These are phyloP conservation scores for Cynopterus sphinx DNA, from an alignment of 2,797 vertebrate genomes.

Conservation along the genomic window DNA sequence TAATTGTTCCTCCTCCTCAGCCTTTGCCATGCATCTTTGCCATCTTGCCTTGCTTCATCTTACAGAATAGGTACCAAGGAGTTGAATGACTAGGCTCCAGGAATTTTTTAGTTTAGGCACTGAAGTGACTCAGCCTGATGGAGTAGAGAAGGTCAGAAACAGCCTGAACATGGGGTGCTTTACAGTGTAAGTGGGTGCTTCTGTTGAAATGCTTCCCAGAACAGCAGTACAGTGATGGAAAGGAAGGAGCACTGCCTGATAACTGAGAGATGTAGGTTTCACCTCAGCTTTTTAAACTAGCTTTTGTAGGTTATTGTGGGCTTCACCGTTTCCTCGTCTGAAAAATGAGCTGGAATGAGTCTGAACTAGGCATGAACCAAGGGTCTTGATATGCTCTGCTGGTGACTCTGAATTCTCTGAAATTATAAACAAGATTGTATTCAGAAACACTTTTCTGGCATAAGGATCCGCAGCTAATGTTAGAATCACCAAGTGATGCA, in stretches of 20 bases:
- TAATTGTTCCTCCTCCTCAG: rapidly evolving
- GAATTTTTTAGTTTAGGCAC: background rate
- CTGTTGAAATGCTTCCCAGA: background rate
- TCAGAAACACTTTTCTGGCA: background rate
- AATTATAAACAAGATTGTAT: background rate
- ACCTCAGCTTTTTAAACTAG: background rate
- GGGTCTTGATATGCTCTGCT: background rate
- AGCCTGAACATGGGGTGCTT: rapidly evolving
- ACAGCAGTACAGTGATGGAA: background rate
- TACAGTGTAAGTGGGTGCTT: background rate
- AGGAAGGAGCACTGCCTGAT: background rate
- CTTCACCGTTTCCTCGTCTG: background rate
- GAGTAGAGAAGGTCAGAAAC: no score
- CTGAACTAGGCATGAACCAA: background rate
- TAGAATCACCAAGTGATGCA: background rate
- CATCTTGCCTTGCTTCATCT: background rate
- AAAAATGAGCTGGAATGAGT: background rate
- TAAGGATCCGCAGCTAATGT: background rate
- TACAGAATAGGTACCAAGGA: background rate
- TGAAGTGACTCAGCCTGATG: background rate
- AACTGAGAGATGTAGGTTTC: background rate
- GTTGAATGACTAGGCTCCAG: rapidly evolving
- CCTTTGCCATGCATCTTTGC: rapidly evolving
- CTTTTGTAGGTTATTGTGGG: background rate
- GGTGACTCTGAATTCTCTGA: background rate